Base-by-base conservation (phyloP, 2,888 invertebrate species). In the Sylvicola fuscatus region DNA sequence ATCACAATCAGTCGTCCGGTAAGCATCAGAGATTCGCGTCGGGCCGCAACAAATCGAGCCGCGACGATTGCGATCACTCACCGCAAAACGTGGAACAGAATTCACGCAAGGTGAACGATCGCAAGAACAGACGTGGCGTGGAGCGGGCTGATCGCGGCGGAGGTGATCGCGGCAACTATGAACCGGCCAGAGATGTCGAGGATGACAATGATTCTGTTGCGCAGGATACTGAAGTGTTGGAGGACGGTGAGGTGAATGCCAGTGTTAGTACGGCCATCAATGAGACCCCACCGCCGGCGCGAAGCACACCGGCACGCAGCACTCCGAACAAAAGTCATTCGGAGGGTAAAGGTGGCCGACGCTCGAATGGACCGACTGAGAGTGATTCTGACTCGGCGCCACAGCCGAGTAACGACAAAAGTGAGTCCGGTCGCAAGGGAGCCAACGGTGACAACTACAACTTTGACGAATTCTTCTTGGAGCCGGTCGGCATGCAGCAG, bases 31-130 rank as follows among this genome's bases (percentile, higher is more conserved):
- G 8, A 6, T 21, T 6, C 8, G 4, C 21, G 21, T 21, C 21
- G 8, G 21, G 21, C 8, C 21, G 21, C 21, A 21, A 21, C 21
- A 21, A 21, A n/a, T n/a, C n/a, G n/a, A n/a, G 21, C 21, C 8
- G 4, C 5, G 21, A 21, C 8, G 21, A 21, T 21, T 4, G 21
- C 8, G 21, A 8, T 21, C 4, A 21, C 8, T 21, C 21, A 21
- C 21, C 21, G 21, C 21, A 21, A 8, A 4, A 21, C 21, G 21
- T 21, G 21, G 21, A 21, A 6, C 21, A 8, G n/a, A n/a, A n/a
- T 21, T 4, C 21, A 8, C 21, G 21, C 8, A 21, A 42, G 70
- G 72, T 1, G 17, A 27, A 11, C 3, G 32, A 16, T 15, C 17
- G 8, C 33, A 21, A 15, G 5, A 32, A 32, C 21, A 21, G 21